phyloP scores from a whole-genome alignment of 2,888 invertebrate species.

The Lycia hirtaria region DNA sequence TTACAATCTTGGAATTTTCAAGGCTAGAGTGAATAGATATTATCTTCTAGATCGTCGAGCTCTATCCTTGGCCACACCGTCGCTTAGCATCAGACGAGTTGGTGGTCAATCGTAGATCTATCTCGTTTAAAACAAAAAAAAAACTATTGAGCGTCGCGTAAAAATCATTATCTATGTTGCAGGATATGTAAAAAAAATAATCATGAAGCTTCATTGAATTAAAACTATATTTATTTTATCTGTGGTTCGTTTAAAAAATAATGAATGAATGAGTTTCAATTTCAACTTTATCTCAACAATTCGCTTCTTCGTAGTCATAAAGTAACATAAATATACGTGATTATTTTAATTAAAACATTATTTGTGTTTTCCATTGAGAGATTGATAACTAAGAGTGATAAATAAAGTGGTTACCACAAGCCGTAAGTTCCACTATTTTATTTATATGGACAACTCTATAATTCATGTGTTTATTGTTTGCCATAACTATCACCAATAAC shows the following conservation, averaged over 20 bases:
- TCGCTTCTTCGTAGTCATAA: slow-evolving; percentile 34
- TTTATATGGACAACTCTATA: background rate
- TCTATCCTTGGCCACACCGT: too few species aligned
- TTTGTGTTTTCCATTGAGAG: slow-evolving; percentile 34
- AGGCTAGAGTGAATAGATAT: too few species aligned
- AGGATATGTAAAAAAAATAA: too few species aligned
- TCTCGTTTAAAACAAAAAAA: background rate
- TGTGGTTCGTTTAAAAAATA: slow-evolving; percentile 30
- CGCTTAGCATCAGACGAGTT: too few species aligned
- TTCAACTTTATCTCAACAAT: too few species aligned
- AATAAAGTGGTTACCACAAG: slow-evolving; percentile 12
- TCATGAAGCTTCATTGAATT: too few species aligned
- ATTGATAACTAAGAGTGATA: slow-evolving; percentile 28
- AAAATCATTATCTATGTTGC: too few species aligned
- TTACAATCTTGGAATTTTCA: too few species aligned
- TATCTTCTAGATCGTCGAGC: too few species aligned
- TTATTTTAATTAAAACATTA: slow-evolving; percentile 16
- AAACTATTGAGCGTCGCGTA: too few species aligned
- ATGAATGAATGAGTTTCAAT: slow-evolving; percentile 55
- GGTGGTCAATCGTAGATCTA: too few species aligned
- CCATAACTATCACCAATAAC: slow-evolving; percentile 22
- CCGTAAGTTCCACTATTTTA: slow-evolving; percentile 28
- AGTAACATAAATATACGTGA: too few species aligned
- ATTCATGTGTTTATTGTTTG: slow-evolving; percentile 16
- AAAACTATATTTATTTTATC: background rate